These are phyloP conservation scores for Epinotia demarniana DNA, from an alignment of 2,888 invertebrate genomes.

Conservation along the genomic window DNA sequence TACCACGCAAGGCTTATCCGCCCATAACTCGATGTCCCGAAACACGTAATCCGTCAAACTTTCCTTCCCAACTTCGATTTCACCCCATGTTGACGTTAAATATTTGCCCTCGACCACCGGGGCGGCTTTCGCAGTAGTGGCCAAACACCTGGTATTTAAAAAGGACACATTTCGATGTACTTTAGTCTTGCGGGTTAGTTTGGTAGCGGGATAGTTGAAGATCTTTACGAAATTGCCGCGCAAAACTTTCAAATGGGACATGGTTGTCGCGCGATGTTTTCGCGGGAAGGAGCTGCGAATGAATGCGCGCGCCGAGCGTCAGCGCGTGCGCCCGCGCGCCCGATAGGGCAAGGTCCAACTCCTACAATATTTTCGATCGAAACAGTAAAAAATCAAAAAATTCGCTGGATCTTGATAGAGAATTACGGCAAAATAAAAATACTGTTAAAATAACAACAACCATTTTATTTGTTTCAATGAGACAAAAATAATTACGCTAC, in stretches of 20 bases:
- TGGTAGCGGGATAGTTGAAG: slow-evolving; percentile 61
- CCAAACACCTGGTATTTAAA: slow-evolving; percentile 59
- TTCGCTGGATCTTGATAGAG: slow-evolving; percentile 27
- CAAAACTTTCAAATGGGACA: slow-evolving; percentile 79
- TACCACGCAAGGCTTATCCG: slow-evolving; percentile 86
- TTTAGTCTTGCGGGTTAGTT: slow-evolving; percentile 58
- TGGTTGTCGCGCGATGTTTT: slow-evolving; percentile 65
- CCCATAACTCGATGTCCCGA: slow-evolving; percentile 82
- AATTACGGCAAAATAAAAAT: slow-evolving; percentile 51
- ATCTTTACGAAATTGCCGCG: slow-evolving; percentile 75
- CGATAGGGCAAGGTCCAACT: slow-evolving; percentile 75
- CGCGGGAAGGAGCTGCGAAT: slow-evolving; percentile 64
- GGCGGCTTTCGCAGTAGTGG: slow-evolving; percentile 63
- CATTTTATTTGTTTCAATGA: slow-evolving; percentile 66
- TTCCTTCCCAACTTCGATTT: slow-evolving; percentile 82
- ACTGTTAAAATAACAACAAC: slow-evolving; percentile 64
- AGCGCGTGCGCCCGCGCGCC: slow-evolving; percentile 68
- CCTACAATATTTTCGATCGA: slow-evolving; percentile 58
- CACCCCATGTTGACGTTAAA: slow-evolving; percentile 77
- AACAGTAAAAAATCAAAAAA: slow-evolving; percentile 48
- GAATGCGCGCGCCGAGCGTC: slow-evolving; percentile 61
- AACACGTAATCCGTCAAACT: slow-evolving; percentile 86
- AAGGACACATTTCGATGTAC: slow-evolving; percentile 49
- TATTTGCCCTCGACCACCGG: slow-evolving; percentile 65
- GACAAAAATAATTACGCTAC: slow-evolving; percentile 65